Evolutionary conservation across 1,140 invertebrate genomes (phyloP).

Genomic region (Cotesia glomerata): DNA sequence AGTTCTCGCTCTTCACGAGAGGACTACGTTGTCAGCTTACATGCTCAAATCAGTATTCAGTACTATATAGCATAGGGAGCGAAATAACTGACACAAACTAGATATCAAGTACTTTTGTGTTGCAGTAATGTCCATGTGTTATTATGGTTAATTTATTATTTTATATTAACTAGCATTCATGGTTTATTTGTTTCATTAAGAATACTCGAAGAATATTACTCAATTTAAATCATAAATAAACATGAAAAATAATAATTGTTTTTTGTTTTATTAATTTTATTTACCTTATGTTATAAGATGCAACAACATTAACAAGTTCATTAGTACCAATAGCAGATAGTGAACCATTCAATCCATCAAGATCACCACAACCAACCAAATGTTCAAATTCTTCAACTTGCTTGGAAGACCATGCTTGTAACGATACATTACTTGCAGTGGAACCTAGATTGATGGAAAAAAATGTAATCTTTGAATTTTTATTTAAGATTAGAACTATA

Average conservation of each 20-base stretch:
- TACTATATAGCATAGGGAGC: background rate
- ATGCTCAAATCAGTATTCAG: constrained; percentile 3
- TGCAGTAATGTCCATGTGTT: background rate
- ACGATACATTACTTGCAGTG: constrained; percentile 53
- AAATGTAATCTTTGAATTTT: background rate
- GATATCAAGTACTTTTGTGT: constrained; percentile 14
- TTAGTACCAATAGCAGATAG: constrained; percentile 74
- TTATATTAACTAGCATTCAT: constrained; percentile 1
- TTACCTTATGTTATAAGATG: constrained; percentile 78
- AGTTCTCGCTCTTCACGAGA: background rate
- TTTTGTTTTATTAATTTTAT: no score
- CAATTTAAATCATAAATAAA: no score
- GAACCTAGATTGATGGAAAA: constrained; percentile 42
- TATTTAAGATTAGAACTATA: background rate
- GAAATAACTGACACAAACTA: constrained; percentile 14
- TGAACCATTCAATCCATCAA: constrained; percentile 77
- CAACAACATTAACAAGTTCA: constrained; percentile 70
- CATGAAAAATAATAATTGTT: no score
- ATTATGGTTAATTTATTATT: constrained; percentile 10
- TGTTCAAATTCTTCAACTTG: constrained; percentile 71
- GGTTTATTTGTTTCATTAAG: background rate
- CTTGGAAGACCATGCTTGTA: constrained; percentile 52
- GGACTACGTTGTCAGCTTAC: background rate
- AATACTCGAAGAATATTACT: background rate
- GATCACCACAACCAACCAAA: constrained; percentile 60